Evolutionary conservation across 2,888 invertebrate genomes (phyloP), one percentile per base, ranked within the genome.

Genomic region (Alloscopus bannaensis): DNA sequence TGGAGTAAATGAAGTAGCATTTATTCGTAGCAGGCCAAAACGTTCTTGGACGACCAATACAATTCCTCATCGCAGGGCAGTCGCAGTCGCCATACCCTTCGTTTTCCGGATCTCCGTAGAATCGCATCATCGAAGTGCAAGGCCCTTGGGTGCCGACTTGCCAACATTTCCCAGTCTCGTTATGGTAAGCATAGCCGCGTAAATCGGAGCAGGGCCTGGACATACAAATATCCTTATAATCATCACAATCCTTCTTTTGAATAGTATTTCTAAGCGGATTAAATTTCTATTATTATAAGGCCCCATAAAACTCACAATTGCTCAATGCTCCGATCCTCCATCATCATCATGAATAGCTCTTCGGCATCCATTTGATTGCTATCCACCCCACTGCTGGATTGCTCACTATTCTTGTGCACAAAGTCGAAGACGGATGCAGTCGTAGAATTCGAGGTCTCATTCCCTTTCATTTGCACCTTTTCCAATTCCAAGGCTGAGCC

Each of bases 51-150:
- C 82, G 71, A 52, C 82, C 82, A 4, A 82, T 80, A 45, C 82
- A 82, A 36, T 79, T 82, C 6, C 72, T 52, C 76, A 80, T 80
- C 0, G 66, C 64, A 20, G 72, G 52, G 28, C 82, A 82, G 24
- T 82, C 82, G 40, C 82, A 82, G 18, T 82, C 82, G 28, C 82
- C 82, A 31, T 68, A 79, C 8, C 82, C 82, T 72, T 82, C 82
- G 55, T 77, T 59, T 47, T 80, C 80, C 26, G 82, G 82, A 59
- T 82, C 80, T 11, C 62, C 47, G 24, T 71, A 80, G 31, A 82
- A 82, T 52, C 71, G 76, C 82, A 82, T 82, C 47, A 80, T 59
- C 28, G 77, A 65, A 1, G 68, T 42, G 57, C 82, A 82, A 13
- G 82, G 82, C 8, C 82, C 82, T 65, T 80, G 80, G n/a, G 70